Conservation (phyloP, 2,113 vertebrate species). For the Ramphastos sulfuratus region DNA sequence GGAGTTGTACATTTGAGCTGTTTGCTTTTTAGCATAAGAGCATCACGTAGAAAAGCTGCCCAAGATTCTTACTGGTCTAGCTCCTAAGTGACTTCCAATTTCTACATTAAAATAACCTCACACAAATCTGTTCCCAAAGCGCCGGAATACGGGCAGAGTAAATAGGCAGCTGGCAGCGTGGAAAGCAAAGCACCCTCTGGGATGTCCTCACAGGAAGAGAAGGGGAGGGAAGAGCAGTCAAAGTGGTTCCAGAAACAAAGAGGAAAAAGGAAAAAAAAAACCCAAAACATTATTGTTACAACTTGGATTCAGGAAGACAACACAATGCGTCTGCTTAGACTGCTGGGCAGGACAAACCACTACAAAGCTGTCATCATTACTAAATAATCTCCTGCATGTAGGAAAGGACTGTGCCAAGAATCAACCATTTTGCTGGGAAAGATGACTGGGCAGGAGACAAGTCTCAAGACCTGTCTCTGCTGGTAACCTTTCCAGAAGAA, state of each 20-base stretch:
- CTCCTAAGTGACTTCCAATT: neutral
- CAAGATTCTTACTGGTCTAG: neutral
- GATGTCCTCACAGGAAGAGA: neutral
- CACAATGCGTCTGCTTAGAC: neutral
- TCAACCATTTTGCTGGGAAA: neutral
- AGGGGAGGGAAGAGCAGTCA: neutral
- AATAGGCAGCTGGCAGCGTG: accelerated
- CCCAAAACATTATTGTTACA: neutral
- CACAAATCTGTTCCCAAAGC: neutral
- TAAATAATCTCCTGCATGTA: neutral
- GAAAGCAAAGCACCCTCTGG: neutral
- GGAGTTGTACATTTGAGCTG: neutral
- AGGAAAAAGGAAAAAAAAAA: neutral
- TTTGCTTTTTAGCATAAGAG: neutral
- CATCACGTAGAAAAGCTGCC: neutral
- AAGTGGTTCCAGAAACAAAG: conserved; percentile 31
- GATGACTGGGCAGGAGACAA: neutral
- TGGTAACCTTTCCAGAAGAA: neutral
- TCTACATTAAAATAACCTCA: neutral
- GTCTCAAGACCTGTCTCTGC: neutral
- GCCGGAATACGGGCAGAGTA: neutral
- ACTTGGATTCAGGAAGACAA: conserved; percentile 25
- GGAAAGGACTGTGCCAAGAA: neutral
- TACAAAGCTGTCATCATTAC: neutral
- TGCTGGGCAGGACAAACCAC: neutral